These are phyloP conservation scores for Ascidia mentula DNA, from an alignment of 23 tunicate genomes.

Conservation along the genomic window DNA sequence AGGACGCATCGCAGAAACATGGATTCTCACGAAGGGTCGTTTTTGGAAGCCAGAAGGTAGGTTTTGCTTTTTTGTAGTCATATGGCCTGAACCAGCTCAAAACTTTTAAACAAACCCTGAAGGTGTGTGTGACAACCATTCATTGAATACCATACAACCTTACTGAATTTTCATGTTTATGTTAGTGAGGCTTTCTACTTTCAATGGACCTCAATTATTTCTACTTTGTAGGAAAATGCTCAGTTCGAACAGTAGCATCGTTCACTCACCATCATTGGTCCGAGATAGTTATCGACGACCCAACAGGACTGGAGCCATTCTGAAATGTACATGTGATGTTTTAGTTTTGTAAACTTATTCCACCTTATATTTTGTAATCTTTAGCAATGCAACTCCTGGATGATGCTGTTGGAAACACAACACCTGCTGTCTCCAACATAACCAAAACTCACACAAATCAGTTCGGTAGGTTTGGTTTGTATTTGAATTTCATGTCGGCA, in stretches of 20 bases:
- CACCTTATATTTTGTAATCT: neutral
- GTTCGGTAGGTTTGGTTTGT: neutral
- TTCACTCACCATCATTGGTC: neutral
- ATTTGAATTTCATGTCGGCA: too few species aligned
- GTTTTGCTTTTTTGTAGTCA: too few species aligned
- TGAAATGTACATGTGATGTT: neutral
- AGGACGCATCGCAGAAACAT: too few species aligned
- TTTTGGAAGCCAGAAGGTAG: neutral
- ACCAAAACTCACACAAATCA: conserved; percentile 4
- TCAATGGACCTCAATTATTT: too few species aligned
- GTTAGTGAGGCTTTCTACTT: too few species aligned
- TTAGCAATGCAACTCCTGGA: neutral
- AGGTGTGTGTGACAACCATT: too few species aligned
- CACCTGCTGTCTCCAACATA: neutral
- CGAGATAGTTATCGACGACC: neutral
- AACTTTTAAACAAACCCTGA: too few species aligned
- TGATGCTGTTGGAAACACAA: neutral
- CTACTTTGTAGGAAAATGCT: neutral
- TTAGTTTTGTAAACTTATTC: neutral
- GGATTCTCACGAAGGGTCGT: neutral
- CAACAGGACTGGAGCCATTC: neutral
- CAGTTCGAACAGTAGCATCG: conserved; percentile 2
- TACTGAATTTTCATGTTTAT: too few species aligned
- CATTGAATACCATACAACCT: too few species aligned
- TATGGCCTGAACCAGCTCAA: too few species aligned